Conservation (phyloP, 2,797 vertebrate genomes). For the Trachurus trachurus region DNA sequence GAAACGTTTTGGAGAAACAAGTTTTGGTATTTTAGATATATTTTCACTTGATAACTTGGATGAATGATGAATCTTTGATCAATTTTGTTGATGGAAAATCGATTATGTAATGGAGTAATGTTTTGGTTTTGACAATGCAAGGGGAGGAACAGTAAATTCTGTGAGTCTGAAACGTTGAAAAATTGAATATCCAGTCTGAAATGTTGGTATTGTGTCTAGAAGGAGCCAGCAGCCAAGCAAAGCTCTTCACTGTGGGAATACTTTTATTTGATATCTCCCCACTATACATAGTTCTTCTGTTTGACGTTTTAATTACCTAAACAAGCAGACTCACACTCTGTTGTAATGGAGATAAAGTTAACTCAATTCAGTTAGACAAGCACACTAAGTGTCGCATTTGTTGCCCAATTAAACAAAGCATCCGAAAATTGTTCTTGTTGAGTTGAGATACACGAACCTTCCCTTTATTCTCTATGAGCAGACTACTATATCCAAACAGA, state of each 20-base stretch:
- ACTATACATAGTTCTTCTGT: background rate
- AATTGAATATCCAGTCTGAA: background rate
- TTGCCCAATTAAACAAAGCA: background rate
- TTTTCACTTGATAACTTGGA: background rate
- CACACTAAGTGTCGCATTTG: background rate
- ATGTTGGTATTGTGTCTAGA: background rate
- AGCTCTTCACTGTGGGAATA: background rate
- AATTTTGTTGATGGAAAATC: background rate
- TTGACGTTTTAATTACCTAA: background rate
- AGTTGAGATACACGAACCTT: background rate
- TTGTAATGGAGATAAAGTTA: background rate
- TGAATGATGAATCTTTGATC: background rate
- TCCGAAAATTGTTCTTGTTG: background rate
- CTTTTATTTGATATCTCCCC: conserved; percentile 7
- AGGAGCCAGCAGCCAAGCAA: background rate
- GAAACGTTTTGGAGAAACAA: background rate
- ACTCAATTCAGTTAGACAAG: background rate
- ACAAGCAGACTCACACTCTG: background rate
- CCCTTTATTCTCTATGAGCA: background rate
- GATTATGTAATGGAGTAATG: background rate
- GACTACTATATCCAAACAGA: background rate
- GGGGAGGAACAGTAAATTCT: background rate
- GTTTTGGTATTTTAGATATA: no score
- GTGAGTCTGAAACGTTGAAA: background rate
- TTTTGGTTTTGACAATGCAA: background rate